Conservation (phyloP, 2,113 vertebrate species). For the Mixornis gularis region DNA sequence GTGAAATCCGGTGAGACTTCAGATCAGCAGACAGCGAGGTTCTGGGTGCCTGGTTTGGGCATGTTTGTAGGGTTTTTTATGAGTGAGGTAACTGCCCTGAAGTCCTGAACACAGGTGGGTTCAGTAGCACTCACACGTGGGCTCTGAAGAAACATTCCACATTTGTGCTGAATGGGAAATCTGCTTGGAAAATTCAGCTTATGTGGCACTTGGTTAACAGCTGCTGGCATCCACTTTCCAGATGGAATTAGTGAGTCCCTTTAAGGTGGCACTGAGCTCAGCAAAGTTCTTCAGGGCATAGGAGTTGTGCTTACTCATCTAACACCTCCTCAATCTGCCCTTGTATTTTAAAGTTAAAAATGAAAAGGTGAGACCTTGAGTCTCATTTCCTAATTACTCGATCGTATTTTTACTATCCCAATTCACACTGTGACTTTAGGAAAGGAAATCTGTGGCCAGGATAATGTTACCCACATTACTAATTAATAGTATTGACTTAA, state of each 20-base stretch:
- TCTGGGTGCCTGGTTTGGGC: background rate
- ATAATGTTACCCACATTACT: background rate
- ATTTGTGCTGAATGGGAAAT: background rate
- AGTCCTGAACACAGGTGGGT: background rate
- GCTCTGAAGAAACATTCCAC: background rate
- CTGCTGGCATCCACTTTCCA: background rate
- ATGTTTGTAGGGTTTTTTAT: background rate
- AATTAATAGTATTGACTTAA: background rate
- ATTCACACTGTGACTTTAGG: background rate
- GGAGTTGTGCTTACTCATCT: background rate
- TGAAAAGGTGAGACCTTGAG: background rate
- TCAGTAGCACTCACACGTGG: background rate
- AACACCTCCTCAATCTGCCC: background rate
- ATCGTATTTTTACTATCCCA: background rate
- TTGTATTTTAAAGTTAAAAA: background rate
- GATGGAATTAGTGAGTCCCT: background rate
- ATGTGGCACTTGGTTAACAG: background rate
- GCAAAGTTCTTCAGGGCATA: background rate
- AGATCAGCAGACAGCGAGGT: background rate
- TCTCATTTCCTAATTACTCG: background rate
- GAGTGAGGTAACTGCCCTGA: background rate
- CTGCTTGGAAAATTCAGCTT: background rate
- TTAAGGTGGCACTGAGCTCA: background rate
- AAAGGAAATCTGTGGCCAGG: background rate
- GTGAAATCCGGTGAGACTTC: background rate